phyloP scores from a whole-genome alignment of 2,797 vertebrate genomes.

The Crypturellus tataupa region DNA sequence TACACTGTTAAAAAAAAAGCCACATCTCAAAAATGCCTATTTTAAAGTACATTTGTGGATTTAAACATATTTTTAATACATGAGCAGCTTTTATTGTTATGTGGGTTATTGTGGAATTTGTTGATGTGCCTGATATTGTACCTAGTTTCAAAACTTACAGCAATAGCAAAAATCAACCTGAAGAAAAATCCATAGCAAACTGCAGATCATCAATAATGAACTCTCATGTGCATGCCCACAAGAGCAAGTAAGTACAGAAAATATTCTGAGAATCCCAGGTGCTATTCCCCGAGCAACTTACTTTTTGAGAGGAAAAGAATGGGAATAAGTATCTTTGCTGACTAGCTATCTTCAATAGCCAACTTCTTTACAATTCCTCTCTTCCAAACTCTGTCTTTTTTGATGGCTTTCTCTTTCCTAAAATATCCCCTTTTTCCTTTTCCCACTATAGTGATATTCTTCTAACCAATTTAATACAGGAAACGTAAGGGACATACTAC shows the following conservation, averaged over 20 bases:
- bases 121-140: neutral
- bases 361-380: neutral
- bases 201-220: neutral
- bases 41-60: fast-evolving
- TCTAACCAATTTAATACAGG: neutral
- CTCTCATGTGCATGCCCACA: neutral
- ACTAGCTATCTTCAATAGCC: neutral
- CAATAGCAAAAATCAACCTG: neutral
- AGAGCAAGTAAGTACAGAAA: neutral
- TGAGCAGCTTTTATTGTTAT: neutral
- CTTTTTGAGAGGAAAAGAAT: neutral
- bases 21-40: neutral
- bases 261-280: neutral
- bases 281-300: neutral
- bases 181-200: constrained; percentile 10
- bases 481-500: neutral
- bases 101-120: neutral
- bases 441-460: neutral
- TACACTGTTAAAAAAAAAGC: neutral
- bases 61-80: neutral
- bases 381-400: neutral
- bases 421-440: neutral
- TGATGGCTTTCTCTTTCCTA: neutral
- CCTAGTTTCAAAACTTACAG: neutral
- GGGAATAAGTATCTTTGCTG: neutral